Evolutionary conservation across 1,140 invertebrate species (phyloP).

Genomic region (Spodoptera frugiperda): DNA sequence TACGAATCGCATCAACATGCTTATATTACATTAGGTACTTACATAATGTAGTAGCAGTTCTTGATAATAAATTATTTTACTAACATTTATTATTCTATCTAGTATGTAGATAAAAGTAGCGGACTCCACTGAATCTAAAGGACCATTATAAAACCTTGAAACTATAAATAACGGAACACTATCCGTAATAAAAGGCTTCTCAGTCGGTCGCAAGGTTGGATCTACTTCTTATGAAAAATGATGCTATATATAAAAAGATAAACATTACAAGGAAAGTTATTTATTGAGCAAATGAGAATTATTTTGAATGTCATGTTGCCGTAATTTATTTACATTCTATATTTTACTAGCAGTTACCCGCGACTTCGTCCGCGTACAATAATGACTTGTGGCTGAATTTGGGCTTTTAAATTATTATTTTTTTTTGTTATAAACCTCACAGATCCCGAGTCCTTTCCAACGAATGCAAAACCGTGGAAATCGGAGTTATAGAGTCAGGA

Average conservation of each 20-base stretch:
- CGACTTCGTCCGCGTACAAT: too few species aligned
- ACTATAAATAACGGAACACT: slow-evolving; percentile 49
- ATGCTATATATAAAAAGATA: neutral
- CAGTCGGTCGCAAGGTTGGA: slow-evolving; percentile 47
- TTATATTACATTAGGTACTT: too few species aligned
- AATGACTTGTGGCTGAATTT: too few species aligned
- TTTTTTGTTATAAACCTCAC: too few species aligned
- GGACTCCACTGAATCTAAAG: neutral
- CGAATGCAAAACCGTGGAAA: too few species aligned
- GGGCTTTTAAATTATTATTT: too few species aligned
- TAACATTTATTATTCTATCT: slow-evolving; percentile 1
- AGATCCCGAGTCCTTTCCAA: too few species aligned
- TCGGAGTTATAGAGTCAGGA: too few species aligned
- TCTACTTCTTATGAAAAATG: slow-evolving; percentile 41
- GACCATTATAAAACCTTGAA: slow-evolving; percentile 44
- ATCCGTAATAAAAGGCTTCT: slow-evolving; percentile 55
- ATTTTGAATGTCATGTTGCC: slow-evolving; percentile 1
- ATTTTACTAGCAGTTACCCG: too few species aligned
- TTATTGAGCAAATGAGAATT: neutral
- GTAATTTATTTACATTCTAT: neutral
- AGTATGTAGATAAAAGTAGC: slow-evolving; percentile 5
- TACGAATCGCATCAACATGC: too few species aligned
- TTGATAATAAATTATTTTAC: too few species aligned
- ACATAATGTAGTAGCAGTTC: too few species aligned
- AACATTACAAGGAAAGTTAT: slow-evolving; percentile 1